phyloP scores from a whole-genome alignment of 2,888 invertebrate species.

The Ypsolopha scabrella region DNA sequence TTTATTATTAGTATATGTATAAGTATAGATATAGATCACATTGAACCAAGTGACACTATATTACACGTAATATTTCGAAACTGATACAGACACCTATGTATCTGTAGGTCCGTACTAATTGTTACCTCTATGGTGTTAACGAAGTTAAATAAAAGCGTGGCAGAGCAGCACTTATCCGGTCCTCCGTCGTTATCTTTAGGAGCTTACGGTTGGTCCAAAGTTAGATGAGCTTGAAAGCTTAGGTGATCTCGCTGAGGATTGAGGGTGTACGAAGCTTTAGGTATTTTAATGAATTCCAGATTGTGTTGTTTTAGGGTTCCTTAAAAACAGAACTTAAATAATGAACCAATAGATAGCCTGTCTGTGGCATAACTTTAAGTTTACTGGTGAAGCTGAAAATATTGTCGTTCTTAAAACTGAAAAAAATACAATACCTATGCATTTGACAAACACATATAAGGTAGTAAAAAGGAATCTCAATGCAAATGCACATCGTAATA shows the following conservation, averaged over 20 bases:
- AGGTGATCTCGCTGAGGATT: conserved; percentile 8
- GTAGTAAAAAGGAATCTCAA: too few species aligned
- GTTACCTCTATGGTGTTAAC: conserved; percentile 21
- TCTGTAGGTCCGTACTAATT: background rate
- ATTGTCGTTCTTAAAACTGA: too few species aligned
- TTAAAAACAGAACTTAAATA: background rate
- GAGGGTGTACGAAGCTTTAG: background rate
- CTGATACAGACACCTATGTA: too few species aligned
- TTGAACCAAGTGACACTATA: too few species aligned
- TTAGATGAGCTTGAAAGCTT: conserved; percentile 15
- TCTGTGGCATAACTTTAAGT: background rate
- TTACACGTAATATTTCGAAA: too few species aligned
- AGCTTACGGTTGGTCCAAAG: conserved; percentile 14
- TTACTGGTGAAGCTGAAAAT: too few species aligned
- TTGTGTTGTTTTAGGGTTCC: background rate
- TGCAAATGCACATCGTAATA: too few species aligned
- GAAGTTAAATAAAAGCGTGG: conserved; percentile 17
- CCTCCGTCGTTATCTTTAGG: conserved; percentile 6
- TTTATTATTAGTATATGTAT: too few species aligned
- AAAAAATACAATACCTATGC: too few species aligned
- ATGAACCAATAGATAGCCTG: background rate
- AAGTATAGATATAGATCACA: too few species aligned
- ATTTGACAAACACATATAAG: too few species aligned
- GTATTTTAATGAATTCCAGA: background rate
- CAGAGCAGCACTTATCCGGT: conserved; percentile 8